Evolutionary conservation across 2,113 vertebrate genomes (phyloP), one percentile per base, ranked within the genome.

Genomic region (Ascaphus truei): DNA sequence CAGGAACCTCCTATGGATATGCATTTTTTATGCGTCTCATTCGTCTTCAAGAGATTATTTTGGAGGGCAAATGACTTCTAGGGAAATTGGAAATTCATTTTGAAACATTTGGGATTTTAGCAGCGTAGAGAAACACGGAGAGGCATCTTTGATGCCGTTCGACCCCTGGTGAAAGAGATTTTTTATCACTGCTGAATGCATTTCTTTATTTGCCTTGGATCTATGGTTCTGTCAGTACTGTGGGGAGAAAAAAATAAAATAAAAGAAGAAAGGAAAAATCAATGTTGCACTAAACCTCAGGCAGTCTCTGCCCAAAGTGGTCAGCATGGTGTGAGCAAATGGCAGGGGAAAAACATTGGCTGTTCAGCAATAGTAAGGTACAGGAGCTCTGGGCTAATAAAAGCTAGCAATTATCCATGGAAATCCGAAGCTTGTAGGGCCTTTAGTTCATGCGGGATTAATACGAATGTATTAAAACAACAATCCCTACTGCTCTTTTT

Each of bases 201-300:
- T 89, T 95, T 94, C 93, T 96, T 96, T 95, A 93, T 98, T 96
- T 97, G 90, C 92, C 91, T 94, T 93, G 93, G 94, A 89, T 95
- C 93, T 95, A 96, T 95, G 94, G 94, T 95, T 96, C 94, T 95
- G 94, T 97, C 94, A 95, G 92, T 92, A 95, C 94, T 92, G 87
- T 88, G 91, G 87, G 92, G 92, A 95, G n/a, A n/a, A n/a, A n/a
- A n/a, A n/a, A n/a, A n/a, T n/a, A n/a, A n/a, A n/a, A n/a, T n/a
- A 71, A 71, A 58, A 71, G 47, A 30, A 37, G 31, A 11, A 55
- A 93, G 93, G 88, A 89, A 91, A 95, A 96, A 95, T 95, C 93
- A 95, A 95, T 95, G 91, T 84, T 86, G 85, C 86, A 89, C 88
- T 90, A 90, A 89, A 88, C 86, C 88, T 86, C 75, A 75, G 88